Evolutionary conservation across 2,113 vertebrate genomes (phyloP).

Genomic region (Panthera tigris): DNA sequence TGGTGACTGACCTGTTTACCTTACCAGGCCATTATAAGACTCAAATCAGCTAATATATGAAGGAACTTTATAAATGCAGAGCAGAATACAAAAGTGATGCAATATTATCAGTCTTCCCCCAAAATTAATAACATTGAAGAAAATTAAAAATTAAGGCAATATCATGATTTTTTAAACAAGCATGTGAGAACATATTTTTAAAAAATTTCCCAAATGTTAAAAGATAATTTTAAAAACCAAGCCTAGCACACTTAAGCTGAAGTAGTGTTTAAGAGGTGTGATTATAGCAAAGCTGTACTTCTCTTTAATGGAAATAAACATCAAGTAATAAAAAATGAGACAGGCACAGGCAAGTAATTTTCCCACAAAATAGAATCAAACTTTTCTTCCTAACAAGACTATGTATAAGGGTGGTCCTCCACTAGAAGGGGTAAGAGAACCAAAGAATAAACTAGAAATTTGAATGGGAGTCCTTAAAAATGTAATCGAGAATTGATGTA

Average conservation of each 20-base stretch:
- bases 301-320: conserved; percentile 26
- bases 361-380: neutral
- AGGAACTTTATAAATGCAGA: neutral
- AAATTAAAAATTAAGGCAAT: conserved; percentile 7
- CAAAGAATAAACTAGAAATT: neutral
- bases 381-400: neutral
- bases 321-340: neutral
- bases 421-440: neutral
- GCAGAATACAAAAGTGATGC: neutral
- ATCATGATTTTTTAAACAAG: neutral
- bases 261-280: neutral
- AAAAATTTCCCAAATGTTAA: neutral
- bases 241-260: neutral
- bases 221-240: conserved; percentile 14
- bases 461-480: neutral
- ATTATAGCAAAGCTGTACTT: neutral
- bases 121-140: neutral
- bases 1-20: neutral
- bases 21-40: neutral
- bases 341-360: neutral
- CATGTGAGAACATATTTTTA: neutral
- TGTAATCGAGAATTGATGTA: neutral
- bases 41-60: neutral
- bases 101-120: neutral
- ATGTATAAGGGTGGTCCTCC: neutral